Conservation (phyloP, 2,113 vertebrate genomes). For the Condylura cristata region DNA sequence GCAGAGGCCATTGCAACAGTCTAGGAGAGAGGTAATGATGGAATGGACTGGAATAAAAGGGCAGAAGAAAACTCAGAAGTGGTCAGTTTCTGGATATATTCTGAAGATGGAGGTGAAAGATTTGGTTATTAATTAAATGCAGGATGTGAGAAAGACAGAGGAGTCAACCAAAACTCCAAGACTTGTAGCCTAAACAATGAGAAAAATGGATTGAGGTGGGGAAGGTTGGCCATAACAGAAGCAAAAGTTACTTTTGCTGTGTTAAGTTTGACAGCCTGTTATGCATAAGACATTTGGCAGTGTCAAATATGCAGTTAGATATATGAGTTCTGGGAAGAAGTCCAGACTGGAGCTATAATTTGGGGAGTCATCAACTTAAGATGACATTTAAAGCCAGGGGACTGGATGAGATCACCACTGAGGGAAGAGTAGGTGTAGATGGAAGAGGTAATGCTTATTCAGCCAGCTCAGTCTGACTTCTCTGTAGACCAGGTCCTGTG, state of each 20-base stretch:
- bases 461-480: conserved; percentile 10
- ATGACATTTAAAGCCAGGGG: conserved; percentile 46
- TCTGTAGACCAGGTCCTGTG: background rate
- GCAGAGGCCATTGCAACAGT: background rate
- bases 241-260: background rate
- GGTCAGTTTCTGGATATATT: background rate
- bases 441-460: conserved; percentile 41
- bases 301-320: conserved; percentile 36
- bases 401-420: conserved; percentile 62
- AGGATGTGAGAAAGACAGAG: background rate
- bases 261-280: background rate
- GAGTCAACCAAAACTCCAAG: background rate
- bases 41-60: background rate
- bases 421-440: background rate
- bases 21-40: background rate
- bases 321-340: conserved; percentile 56
- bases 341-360: conserved; percentile 59
- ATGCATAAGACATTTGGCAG: background rate
- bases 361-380: conserved; percentile 60
- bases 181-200: background rate
- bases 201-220: background rate
- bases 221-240: background rate
- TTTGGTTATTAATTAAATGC: conserved; percentile 18
- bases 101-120: background rate
- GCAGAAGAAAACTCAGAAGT: background rate